Conservation (phyloP, 23 tunicate genomes). For the Oikopleura dioica region DNA sequence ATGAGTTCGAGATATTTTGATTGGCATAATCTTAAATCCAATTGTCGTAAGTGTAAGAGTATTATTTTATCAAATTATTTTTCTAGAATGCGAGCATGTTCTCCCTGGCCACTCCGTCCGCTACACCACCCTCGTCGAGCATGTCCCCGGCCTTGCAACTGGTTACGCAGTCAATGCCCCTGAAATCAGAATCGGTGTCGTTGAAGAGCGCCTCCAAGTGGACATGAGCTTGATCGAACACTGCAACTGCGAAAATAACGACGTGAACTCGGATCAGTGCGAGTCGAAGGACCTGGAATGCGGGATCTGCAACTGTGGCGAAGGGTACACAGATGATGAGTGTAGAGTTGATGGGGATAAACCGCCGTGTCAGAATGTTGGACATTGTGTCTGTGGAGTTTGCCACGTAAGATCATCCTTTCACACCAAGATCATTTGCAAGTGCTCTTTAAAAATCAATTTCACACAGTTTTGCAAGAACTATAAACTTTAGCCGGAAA, state of each 20-base stretch:
- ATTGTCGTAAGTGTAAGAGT: no score
- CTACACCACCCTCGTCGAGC: not conserved
- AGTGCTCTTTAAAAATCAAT: not conserved
- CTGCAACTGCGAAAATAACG: not conserved
- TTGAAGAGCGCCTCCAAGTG: not conserved
- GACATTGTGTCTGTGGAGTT: not conserved
- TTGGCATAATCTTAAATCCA: no score
- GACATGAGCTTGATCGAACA: not conserved
- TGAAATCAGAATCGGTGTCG: not conserved
- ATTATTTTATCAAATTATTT: no score
- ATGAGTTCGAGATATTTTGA: no score
- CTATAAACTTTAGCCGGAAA: no score
- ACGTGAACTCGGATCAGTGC: not conserved
- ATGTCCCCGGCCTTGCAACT: not conserved
- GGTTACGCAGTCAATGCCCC: no score
- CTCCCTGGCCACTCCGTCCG: not conserved
- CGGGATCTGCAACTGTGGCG: not conserved
- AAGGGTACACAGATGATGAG: not conserved
- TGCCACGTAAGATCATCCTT: not conserved
- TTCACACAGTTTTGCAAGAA: not conserved
- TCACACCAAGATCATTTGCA: not conserved
- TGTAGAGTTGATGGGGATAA: not conserved
- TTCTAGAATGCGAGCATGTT: no score
- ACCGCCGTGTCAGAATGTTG: not conserved
- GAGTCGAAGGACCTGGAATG: not conserved